Evolutionary conservation across 1,140 invertebrate genomes (phyloP).

Genomic region (Penaeus japonicus): DNA sequence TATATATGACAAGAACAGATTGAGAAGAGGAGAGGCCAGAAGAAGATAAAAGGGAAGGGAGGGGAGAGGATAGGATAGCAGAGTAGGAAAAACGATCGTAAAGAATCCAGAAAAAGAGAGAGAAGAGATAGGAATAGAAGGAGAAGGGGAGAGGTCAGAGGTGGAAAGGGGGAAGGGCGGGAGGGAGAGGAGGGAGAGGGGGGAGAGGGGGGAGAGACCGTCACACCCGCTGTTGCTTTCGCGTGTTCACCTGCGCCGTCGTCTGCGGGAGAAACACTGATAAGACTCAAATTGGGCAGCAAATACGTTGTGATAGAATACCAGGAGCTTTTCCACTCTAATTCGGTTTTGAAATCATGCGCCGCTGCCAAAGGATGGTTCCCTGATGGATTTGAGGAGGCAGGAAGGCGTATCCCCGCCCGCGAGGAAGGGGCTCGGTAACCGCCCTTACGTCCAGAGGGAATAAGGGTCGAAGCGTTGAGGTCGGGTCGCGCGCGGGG

Average conservation of each 20-base stretch:
- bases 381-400: slow-evolving; percentile 49
- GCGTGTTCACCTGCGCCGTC: slow-evolving; percentile 8
- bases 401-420: not conserved
- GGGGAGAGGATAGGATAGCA: no score
- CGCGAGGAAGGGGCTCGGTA: not conserved
- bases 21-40: no score
- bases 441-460: not conserved
- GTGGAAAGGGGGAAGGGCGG: no score
- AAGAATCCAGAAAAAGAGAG: no score
- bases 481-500: not conserved
- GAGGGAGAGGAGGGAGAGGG: no score
- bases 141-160: no score
- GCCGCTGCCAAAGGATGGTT: slow-evolving; percentile 42
- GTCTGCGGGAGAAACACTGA: slow-evolving; percentile 31
- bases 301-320: slow-evolving; percentile 57
- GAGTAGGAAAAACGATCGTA: no score
- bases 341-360: slow-evolving; percentile 58
- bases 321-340: slow-evolving; percentile 47
- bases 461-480: not conserved
- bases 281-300: slow-evolving; percentile 56
- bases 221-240: not conserved
- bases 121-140: no score
- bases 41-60: no score
- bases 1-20: no score
- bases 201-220: not conserved